phyloP scores from a whole-genome alignment of 2,888 invertebrate genomes.

The Tinea pellionella region DNA sequence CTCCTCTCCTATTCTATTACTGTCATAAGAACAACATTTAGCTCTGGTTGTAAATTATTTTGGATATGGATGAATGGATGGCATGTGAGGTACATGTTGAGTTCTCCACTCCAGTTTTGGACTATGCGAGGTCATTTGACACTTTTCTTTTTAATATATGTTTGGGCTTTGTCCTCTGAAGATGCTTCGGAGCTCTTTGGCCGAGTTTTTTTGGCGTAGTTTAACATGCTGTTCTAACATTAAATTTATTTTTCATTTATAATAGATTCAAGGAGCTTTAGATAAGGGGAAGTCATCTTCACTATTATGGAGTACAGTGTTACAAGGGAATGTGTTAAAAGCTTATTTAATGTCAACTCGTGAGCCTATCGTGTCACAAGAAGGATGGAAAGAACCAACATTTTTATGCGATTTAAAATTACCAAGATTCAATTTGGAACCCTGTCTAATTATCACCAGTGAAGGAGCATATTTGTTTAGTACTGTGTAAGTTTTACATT shows the following conservation, averaged over 20 bases:
- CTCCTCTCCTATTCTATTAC: too few species aligned
- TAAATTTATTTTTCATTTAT: background rate
- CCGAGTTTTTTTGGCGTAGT: too few species aligned
- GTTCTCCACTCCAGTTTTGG: too few species aligned
- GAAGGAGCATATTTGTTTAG: conserved; percentile 66
- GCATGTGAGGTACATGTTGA: too few species aligned
- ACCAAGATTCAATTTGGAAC: conserved; percentile 51
- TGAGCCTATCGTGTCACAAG: conserved; percentile 28
- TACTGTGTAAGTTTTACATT: conserved; percentile 49
- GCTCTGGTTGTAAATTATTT: too few species aligned
- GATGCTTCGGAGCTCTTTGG: too few species aligned
- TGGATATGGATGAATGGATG: too few species aligned
- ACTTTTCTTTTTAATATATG: too few species aligned
- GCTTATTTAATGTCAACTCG: conserved; percentile 46
- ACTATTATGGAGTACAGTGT: conserved; percentile 45
- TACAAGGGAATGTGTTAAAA: conserved; percentile 45
- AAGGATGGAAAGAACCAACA: conserved; percentile 53
- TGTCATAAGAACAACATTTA: too few species aligned
- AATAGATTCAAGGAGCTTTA: background rate
- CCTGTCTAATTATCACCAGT: conserved; percentile 67
- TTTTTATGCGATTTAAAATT: conserved; percentile 56
- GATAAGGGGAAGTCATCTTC: background rate
- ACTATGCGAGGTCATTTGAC: too few species aligned
- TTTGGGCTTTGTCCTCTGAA: too few species aligned
- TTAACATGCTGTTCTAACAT: too few species aligned